Evolutionary conservation across 2,888 invertebrate genomes (phyloP).

Genomic region (Chalcis sispes): DNA sequence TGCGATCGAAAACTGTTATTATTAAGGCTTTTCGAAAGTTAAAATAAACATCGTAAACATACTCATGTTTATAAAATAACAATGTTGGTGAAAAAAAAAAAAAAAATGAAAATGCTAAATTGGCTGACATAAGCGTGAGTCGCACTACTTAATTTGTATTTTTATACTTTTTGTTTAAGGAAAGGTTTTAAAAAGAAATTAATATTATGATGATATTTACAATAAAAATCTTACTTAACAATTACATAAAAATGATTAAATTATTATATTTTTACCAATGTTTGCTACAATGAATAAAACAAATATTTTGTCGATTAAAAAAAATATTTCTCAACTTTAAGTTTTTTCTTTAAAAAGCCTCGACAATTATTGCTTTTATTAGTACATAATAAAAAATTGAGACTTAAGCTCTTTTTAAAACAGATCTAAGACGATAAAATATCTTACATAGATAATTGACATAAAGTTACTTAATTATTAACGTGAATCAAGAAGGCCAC

Average conservation of each 20-base stretch:
- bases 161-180: not conserved
- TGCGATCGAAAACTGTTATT: slow-evolving; percentile 18
- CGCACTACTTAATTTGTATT: slow-evolving; percentile 41
- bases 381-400: no score
- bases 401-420: no score
- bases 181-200: not conserved
- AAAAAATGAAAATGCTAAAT: not conserved
- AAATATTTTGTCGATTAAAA: no score
- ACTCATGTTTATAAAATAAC: slow-evolving; percentile 20
- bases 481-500: slow-evolving; percentile 12
- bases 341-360: no score
- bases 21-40: slow-evolving; percentile 37
- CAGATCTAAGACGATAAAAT: no score
- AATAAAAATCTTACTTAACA: no score
- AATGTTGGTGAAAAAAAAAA: slow-evolving; percentile 14
- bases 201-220: no score
- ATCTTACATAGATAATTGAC: not conserved
- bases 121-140: slow-evolving; percentile 30
- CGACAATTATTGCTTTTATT: no score
- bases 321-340: no score
- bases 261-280: no score
- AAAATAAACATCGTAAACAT: slow-evolving; percentile 34
- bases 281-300: no score
- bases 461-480: slow-evolving; percentile 5
- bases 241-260: no score